Evolutionary conservation across 2,888 invertebrate genomes (phyloP), one percentile per base, ranked within the genome.

Genomic region (Agriopis marginaria): DNA sequence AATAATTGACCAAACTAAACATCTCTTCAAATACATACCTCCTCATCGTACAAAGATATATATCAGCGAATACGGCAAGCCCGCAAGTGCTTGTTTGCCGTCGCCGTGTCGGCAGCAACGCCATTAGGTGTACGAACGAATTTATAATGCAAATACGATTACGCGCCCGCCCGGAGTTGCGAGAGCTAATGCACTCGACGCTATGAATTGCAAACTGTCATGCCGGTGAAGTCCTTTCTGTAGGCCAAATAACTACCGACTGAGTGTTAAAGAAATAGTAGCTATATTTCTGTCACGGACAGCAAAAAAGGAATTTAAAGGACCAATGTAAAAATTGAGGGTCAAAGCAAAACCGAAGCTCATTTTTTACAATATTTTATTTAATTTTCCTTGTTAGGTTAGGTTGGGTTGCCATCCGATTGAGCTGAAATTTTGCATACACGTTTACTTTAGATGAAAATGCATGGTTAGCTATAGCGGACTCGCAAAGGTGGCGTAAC

Each of bases 61-160:
- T 59, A 56, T 66, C 67, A 59, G 58, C 50, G 64, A 66, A 71
- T 58, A 77, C 80, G 76, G 69, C 77, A 80, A 80, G 78, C 81
- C 78, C 75, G 49, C 62, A 62, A 53, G 62, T 58, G 65, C 78
- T 82, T 88, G 85, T 90, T 90, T 90, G 83, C 86, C 76, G 83
- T n/a, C 23, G 44, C 53, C 53, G 53, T 54, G 62, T 83, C 82
- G 86, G 86, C 86, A 84, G 85, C 83, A 84, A 71, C 85, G 81
- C 90, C 90, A 92, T 93, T 93, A 93, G 84, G 84, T 87, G 88
- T 89, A 88, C 86, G 85, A 88, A 89, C 89, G 62, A 89, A 93
- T 93, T 93, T 93, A 92, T 93, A 93, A 93, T 93, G 93, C 90
- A 94, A 93, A 94, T 92, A 92, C 89, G 91, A 93, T 93, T 93